Conservation (phyloP, 1,140 invertebrate species). For the Platyura marginata region DNA sequence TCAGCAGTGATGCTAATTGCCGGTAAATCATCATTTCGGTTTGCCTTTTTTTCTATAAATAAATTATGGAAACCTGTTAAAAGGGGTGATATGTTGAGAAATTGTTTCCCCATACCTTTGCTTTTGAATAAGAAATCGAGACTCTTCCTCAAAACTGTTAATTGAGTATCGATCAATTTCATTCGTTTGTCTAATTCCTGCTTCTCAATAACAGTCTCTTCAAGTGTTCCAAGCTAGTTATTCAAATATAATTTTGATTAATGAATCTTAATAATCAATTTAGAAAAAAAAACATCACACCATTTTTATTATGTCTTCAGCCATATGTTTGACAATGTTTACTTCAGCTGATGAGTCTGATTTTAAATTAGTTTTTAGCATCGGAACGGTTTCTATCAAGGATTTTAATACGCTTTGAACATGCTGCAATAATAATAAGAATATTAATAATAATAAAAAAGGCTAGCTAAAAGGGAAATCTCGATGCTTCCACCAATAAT, state of each 20-base stretch:
- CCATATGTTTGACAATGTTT: background rate
- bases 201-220: background rate
- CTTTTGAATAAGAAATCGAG: constrained; percentile 7
- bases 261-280: no score
- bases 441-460: no score
- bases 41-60: background rate
- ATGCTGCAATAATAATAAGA: background rate
- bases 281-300: no score
- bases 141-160: constrained; percentile 2
- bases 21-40: constrained; percentile 11
- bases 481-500: no score
- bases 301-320: no score
- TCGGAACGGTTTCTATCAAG: background rate
- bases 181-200: constrained; percentile 18
- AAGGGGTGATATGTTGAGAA: background rate
- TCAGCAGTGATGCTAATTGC: constrained; percentile 20
- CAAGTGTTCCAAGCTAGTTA: no score
- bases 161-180: background rate
- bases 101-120: background rate
- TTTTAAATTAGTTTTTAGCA: background rate
- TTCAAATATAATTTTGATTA: no score
- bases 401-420: background rate
- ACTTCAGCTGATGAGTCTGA: background rate
- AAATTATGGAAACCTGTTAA: background rate
- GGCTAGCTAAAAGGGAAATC: no score